Percentiles rank a stretch among this genome's conserved stretches.
These are phyloP conservation scores for Drosophila helvetica DNA, from an alignment of 2,888 invertebrate species.

Conservation along the genomic window DNA sequence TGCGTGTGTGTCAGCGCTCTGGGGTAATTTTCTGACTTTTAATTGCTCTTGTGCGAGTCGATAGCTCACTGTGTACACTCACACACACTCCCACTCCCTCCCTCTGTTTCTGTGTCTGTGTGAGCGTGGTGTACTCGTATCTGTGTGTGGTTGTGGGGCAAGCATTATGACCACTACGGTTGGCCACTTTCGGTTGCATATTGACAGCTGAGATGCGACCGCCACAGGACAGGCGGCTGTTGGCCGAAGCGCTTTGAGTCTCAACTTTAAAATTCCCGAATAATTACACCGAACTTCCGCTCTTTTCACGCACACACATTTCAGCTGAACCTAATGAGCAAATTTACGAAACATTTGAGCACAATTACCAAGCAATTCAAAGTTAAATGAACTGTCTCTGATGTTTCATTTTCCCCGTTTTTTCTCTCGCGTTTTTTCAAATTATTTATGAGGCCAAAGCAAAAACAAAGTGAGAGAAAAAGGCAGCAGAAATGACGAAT, in stretches of 20 bases:
- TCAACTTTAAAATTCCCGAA: conserved; percentile 44
- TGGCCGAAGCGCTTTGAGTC: conserved; percentile 44
- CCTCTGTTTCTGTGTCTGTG: background rate
- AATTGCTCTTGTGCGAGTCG: conserved; percentile 47
- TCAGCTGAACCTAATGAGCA: conserved; percentile 58
- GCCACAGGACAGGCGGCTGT: background rate
- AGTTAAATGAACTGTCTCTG: conserved; percentile 76
- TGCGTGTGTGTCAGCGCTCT: background rate
- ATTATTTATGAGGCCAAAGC: conserved; percentile 41
- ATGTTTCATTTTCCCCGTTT: conserved; percentile 10
- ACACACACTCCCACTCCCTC: too few species aligned
- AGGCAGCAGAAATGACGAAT: conserved; percentile 10
- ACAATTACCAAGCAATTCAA: conserved; percentile 71
- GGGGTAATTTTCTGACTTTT: conserved; percentile 53
- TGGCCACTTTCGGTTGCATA: conserved; percentile 41
- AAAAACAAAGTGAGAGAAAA: conserved; percentile 9
- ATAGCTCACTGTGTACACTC: conserved; percentile 9
- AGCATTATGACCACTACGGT: conserved; percentile 23
- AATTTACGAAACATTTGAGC: conserved; percentile 62
- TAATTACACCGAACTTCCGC: conserved; percentile 43
- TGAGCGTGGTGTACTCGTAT: background rate
- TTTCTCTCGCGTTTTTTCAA: conserved; percentile 10
- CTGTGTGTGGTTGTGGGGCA: conserved; percentile 1
- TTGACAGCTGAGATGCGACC: conserved; percentile 21
- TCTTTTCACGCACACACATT: conserved; percentile 16